A percentile compares a stretch with the other conserved stretches of the same genome.
These are phyloP conservation scores for Plodia interpunctella DNA, from an alignment of 1,140 invertebrate genomes.

Conservation along the genomic window DNA sequence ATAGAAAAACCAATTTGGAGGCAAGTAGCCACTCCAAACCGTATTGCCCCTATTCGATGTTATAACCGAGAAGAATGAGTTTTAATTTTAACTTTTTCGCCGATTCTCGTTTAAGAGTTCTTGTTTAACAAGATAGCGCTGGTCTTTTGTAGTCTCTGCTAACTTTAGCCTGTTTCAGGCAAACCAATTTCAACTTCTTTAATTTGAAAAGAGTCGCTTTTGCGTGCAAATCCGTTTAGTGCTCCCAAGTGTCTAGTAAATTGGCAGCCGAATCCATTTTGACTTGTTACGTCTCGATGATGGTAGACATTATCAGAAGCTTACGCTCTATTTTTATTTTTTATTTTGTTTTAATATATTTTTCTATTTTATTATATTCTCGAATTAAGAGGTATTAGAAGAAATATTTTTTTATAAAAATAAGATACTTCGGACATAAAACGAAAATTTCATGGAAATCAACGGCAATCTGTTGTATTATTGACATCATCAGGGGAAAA, in stretches of 20 bases:
- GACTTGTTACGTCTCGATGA: neutral
- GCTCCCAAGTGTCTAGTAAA: neutral
- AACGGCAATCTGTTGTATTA: too few relatives aligned
- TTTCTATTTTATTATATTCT: too few relatives aligned
- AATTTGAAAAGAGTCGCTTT: conserved; percentile 41
- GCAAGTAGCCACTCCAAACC: neutral
- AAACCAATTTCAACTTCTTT: conserved; percentile 48
- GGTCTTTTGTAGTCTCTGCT: conserved; percentile 42
- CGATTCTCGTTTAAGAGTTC: conserved; percentile 47
- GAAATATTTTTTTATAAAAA: too few relatives aligned
- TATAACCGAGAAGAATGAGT: conserved; percentile 44
- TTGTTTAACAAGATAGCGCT: conserved; percentile 51
- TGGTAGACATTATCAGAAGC: too few relatives aligned
- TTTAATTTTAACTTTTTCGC: conserved; percentile 59
- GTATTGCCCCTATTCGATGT: conserved; percentile 16
- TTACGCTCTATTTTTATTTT: too few relatives aligned
- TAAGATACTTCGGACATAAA: too few relatives aligned
- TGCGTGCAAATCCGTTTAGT: conserved; percentile 20
- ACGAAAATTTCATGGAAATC: too few relatives aligned
- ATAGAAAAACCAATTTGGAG: neutral
- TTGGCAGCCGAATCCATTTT: neutral
- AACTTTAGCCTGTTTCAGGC: conserved; percentile 37
- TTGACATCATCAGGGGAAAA: too few relatives aligned
- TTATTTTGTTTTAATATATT: too few relatives aligned
- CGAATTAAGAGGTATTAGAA: too few relatives aligned